These are phyloP conservation scores for Micrastur ruficollis DNA, from an alignment of 2,797 vertebrate genomes.

Conservation along the genomic window DNA sequence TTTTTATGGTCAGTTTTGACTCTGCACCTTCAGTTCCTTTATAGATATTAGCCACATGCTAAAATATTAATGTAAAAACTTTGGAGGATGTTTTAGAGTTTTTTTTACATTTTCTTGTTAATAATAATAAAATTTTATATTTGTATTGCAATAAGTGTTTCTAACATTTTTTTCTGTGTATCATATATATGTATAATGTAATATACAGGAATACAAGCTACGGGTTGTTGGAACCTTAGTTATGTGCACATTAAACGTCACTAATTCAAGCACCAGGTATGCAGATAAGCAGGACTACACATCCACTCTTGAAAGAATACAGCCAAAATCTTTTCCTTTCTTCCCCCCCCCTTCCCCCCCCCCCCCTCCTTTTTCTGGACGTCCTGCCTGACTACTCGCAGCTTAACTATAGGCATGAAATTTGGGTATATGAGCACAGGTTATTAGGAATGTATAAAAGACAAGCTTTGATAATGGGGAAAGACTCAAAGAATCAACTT, in stretches of 20 bases:
- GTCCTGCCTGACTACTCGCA: background rate
- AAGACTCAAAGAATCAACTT: background rate
- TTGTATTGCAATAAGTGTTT: background rate
- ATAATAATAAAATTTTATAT: background rate
- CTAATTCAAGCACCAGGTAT: background rate
- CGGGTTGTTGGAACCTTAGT: background rate
- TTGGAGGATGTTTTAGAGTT: fast-evolving
- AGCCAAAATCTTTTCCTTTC: no score
- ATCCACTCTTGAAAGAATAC: background rate
- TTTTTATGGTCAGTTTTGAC: background rate
- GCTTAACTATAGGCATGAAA: background rate
- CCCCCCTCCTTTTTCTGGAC: background rate
- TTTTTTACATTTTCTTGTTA: background rate
- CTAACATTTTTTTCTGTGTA: background rate
- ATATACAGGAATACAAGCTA: background rate
- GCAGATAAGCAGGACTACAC: background rate
- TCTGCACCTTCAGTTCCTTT: background rate
- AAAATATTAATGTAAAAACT: background rate
- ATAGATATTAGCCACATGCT: background rate
- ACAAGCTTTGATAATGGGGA: background rate
- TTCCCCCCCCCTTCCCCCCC: no score
- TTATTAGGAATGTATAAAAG: background rate
- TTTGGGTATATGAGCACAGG: background rate
- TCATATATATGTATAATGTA: background rate
- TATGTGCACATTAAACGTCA: background rate